Evolutionary conservation across 2,888 invertebrate genomes (phyloP), one percentile per base, ranked within the genome.

Genomic region (Thumatha senex): DNA sequence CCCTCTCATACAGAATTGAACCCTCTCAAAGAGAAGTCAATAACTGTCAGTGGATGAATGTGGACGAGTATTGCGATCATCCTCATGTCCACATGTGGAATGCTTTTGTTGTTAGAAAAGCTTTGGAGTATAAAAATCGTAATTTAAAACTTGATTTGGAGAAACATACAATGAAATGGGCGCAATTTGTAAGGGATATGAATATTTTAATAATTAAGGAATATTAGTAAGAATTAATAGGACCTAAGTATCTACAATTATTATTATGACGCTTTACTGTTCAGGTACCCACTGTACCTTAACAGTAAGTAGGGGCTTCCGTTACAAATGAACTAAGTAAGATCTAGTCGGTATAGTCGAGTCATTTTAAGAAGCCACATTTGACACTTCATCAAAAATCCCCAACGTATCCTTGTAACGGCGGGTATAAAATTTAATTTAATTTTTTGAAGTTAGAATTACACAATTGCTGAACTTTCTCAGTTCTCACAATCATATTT

Each of bases 21-120:
- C 93, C 93, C 60, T 96, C 96, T 55, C 89, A 94, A 11, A 92
- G 94, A 59, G 98, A 98, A 91, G 95, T 98, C 5, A 93, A 92
- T 0, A 93, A 93, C 44, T 95, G 95, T 60, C 82, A 92, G 66
- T 98, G 98, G 98, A 96, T 98, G 95, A 93, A 94, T 61, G 89
- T 96, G 44, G 86, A 94, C 2, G 95, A 96, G 65, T 97, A 94
- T 75, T 71, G 94, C 29, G 83, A 85, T 29, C 94, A 96, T 88
- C 94, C 95, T 0, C 89, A 95, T 62, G 95, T 96, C 0, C 95
- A 96, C 67, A 92, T 94, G 49, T 94, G 95, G 49, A 96, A 96
- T 80, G 93, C 93, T 57, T 84, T 93, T 14, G 92, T 96, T 59
- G 92, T 96, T 0, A 81, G 86, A 52, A 94, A 93, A 66, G 95